Evolutionary conservation across 2,797 vertebrate species (phyloP), one percentile per base, ranked within the genome.

Genomic region (Arnoldichthys spilopterus): DNA sequence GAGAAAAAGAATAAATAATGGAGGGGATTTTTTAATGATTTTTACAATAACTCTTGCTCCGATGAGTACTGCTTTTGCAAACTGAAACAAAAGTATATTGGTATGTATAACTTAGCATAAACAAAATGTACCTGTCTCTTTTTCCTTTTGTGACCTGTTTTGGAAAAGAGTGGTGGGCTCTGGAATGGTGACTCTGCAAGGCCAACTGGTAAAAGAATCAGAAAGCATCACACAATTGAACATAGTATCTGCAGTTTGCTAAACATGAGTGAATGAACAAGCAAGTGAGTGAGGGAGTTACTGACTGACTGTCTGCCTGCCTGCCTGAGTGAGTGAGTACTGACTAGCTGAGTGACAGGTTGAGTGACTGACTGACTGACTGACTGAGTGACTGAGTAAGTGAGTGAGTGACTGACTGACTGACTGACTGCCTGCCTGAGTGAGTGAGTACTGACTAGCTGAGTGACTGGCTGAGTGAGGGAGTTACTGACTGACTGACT

Each of bases 101-200:
- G 15, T 24, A 8, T n/a, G 28, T 43, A 32, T 59, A 66, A 32
- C 30, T 32, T 20, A 72, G 34, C 28, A 32, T n/a, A 49, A 47
- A 11, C 59, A 75, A 53, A 77, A 92, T 75, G 45, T 83, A 95
- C 94, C 89, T 95, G 92, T 93, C 94, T 93, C 85, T 92, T 95
- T 84, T 88, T 93, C 83, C 94, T 93, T 75, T 87, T 75, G 90
- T 74, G 59, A 77, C 86, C 83, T 68, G 90, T 88, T 32, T 87
- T 89, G 0, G 90, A 86, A 78, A 92, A 92, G 5, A 74, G 22
- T 32, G 91, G 87, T 64, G 90, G 90, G 51, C 89, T 93, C 59
- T 92, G 91, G 72, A 94, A 94, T 3, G 90, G 90, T 0, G 91
- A 90, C 82, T 93, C 91, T 72, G 90, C 90, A 40, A 91, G 67